Evolutionary conservation across 1,140 invertebrate species (phyloP).

Genomic region (Nephila pilipes): DNA sequence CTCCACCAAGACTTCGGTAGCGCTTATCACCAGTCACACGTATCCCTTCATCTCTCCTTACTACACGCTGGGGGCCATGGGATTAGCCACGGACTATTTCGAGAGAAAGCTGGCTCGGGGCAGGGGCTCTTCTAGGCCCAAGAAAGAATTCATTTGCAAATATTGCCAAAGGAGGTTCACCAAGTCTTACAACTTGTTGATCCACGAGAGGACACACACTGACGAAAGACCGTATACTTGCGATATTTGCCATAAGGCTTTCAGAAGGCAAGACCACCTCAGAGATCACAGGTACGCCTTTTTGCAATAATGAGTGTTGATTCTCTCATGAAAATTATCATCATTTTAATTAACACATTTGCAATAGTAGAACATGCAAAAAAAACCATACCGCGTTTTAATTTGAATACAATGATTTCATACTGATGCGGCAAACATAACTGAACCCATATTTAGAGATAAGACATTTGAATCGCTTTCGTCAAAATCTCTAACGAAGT

Average conservation of each 20-base stretch:
- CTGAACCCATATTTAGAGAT: too few relatives aligned
- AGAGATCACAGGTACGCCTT: conserved; percentile 92
- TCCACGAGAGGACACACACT: conserved; percentile 98
- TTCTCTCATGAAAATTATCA: too few relatives aligned
- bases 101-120: conserved; percentile 71
- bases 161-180: conserved; percentile 98
- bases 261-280: conserved; percentile 97
- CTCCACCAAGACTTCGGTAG: conserved; percentile 48
- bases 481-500: too few relatives aligned
- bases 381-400: too few relatives aligned
- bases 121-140: conserved; percentile 83
- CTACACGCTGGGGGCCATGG: conserved; percentile 70
- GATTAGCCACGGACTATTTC: conserved; percentile 67
- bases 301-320: not conserved
- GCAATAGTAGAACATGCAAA: too few relatives aligned
- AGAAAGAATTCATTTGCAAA: conserved; percentile 99
- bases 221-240: conserved; percentile 99
- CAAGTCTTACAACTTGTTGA: conserved; percentile 98
- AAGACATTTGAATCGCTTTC: too few relatives aligned
- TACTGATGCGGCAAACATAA: too few relatives aligned
- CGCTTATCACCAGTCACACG: conserved; percentile 70
- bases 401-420: too few relatives aligned
- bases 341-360: too few relatives aligned
- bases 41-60: conserved; percentile 74
- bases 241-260: conserved; percentile 98